Evolutionary conservation across 2,888 invertebrate species (phyloP), one percentile per base, ranked within the genome.

Genomic region (Gastracanthus pulcherrimus): DNA sequence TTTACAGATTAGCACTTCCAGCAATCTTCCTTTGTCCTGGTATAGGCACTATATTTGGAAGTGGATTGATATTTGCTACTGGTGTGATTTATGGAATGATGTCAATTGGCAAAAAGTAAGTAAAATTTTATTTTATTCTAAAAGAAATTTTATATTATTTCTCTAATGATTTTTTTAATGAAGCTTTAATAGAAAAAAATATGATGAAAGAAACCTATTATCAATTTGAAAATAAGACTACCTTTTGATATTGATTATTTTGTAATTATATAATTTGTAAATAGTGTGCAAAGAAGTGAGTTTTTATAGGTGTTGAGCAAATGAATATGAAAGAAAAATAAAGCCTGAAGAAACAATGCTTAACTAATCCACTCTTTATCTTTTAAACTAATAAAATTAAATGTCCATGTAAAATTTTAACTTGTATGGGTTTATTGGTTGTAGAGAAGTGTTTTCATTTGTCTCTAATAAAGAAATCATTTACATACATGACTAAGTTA

Each of bases 91-190:
- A 98, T 92, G 98, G 98, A 87, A 95, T 98, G 95, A 97, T 98
- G 97, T 96, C 98, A 74, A 94, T 98, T 84, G 98, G 98, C 85
- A 97, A 95, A 93, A 98, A 98, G 98, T 98, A 93, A 96, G 97
- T 96, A 66, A 62, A 62, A 36, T 11, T 76, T 64, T 38, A 29
- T n/a, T n/a, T n/a, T n/a, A n/a, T n/a, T n/a, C n/a, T n/a, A n/a
- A n/a, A n/a, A n/a, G n/a, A 62, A 76, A 16, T 34, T 51, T 13
- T 19, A 55, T 55, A 3, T 55, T 55, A 26, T 0, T 19, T 23
- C 7, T 55, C 26, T 11, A 1, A 55, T 23, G 7, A 19, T 55
- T 23, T 26, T 48, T 1, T 6, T 19, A 48, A 48, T 48, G 1
- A 38, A 19, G n/a, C 45, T 5, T 31, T 11, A 4, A 16, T n/a